Conservation (phyloP, 30 jellyfish, hydroid and myxozoan genomes). For the Aurelia sp. region DNA sequence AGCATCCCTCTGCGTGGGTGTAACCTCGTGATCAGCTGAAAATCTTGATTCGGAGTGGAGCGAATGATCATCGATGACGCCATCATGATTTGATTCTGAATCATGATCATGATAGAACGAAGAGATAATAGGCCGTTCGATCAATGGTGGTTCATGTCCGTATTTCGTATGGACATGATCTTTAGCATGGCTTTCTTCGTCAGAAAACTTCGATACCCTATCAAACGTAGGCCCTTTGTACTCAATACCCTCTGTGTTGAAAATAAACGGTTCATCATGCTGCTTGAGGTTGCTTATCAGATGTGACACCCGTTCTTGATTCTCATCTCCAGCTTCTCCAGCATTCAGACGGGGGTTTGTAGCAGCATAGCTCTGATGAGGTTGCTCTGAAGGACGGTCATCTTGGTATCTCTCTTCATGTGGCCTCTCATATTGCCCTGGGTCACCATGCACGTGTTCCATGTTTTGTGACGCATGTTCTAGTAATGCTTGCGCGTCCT, state of each 20-base stretch:
- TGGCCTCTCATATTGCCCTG: background rate
- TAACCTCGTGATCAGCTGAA: constrained; percentile 35
- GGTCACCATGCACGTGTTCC: constrained; percentile 28
- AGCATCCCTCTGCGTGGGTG: constrained; percentile 66
- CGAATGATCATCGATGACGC: constrained; percentile 36
- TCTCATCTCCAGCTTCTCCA: constrained; percentile 12
- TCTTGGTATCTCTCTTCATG: constrained; percentile 9
- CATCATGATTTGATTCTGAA: constrained; percentile 1
- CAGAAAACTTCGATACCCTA: constrained; percentile 29
- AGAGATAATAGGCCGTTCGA: constrained; percentile 57
- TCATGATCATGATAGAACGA: constrained; percentile 42
- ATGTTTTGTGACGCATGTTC: constrained; percentile 17
- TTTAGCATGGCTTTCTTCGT: constrained; percentile 23
- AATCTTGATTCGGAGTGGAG: constrained; percentile 31
- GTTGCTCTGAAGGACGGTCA: constrained; percentile 4
- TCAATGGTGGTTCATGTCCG: constrained; percentile 9
- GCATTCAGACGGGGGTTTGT: background rate
- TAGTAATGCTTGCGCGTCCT: constrained; percentile 12
- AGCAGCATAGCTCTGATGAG: background rate
- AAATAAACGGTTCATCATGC: constrained; percentile 63
- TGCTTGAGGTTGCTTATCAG: constrained; percentile 49
- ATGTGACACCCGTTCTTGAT: constrained; percentile 53
- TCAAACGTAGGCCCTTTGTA: constrained; percentile 56
- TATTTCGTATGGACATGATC: constrained; percentile 26
- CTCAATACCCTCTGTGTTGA: constrained; percentile 76